These are phyloP conservation scores for Panthera tigris DNA, from an alignment of 2,113 vertebrate genomes.

Conservation along the genomic window DNA sequence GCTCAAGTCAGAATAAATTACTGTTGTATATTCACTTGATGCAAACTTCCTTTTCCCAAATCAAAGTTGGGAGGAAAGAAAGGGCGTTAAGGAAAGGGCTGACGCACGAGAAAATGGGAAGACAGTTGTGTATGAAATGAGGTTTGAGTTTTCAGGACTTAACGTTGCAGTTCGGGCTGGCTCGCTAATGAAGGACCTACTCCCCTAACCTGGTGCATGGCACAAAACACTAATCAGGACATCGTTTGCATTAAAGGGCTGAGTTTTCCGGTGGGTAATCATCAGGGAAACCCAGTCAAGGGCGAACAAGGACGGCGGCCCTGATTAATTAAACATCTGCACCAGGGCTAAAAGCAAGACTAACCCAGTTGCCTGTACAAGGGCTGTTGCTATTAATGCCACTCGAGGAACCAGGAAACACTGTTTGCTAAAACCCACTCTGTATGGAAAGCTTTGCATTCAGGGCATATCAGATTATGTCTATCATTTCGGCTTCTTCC, in stretches of 20 bases:
- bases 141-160: conserved; percentile 40
- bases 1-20: conserved; percentile 78
- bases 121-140: conserved; percentile 50
- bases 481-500: background rate
- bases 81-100: conserved; percentile 51
- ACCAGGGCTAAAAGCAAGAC: conserved; percentile 71
- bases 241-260: conserved; percentile 81
- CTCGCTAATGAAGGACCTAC: conserved; percentile 55
- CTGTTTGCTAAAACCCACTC: conserved; percentile 60
- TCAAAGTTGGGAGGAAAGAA: conserved; percentile 65
- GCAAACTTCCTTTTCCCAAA: conserved; percentile 77
- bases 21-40: conserved; percentile 66
- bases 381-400: conserved; percentile 72
- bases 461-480: background rate
- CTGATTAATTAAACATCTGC: conserved; percentile 87
- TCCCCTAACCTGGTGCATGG: conserved; percentile 38
- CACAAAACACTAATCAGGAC: conserved; percentile 81
- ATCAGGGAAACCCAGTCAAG: conserved; percentile 83
- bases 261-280: conserved; percentile 84
- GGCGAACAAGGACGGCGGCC: conserved; percentile 78
- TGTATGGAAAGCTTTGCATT: background rate
- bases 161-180: background rate
- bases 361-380: conserved; percentile 75
- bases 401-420: conserved; percentile 50
- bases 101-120: conserved; percentile 38